These are phyloP conservation scores for Muricea muricata DNA, from an alignment of 92 coral and sea anemone species.

Conservation along the genomic window DNA sequence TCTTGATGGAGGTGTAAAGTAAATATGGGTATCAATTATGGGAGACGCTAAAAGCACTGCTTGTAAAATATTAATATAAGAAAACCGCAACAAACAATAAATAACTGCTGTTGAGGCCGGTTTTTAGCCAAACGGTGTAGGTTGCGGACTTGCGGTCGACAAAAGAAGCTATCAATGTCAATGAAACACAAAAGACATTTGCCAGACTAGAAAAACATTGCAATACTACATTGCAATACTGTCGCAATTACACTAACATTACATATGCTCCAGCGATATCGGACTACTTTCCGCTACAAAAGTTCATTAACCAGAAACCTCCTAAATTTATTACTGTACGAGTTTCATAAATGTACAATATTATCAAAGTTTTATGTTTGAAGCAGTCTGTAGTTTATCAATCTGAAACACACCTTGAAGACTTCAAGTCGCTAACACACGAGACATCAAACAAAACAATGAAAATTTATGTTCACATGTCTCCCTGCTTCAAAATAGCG, in stretches of 20 bases:
- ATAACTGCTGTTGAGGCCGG: background rate
- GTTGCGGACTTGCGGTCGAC: conserved; percentile 9
- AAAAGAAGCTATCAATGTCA: conserved; percentile 14
- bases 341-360: background rate
- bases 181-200: background rate
- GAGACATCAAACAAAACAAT: conserved; percentile 17
- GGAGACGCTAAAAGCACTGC: background rate
- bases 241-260: no score
- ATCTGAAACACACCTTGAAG: conserved; percentile 5
- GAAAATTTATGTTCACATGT: conserved; percentile 30
- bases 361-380: background rate
- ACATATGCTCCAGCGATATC: no score
- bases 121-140: background rate
- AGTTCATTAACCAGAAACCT: no score
- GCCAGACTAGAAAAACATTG: background rate
- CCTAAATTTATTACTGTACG: no score
- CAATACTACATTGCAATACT: background rate
- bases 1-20: background rate
- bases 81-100: conserved; percentile 9
- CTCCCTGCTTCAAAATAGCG: background rate
- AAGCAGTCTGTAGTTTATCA: conserved; percentile 4
- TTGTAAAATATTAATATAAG: conserved; percentile 19
- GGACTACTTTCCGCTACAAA: no score
- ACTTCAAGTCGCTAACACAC: conserved; percentile 21
- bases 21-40: background rate